Conservation (phyloP, 2,797 vertebrate species). For the Euphonia xanthogaster region DNA sequence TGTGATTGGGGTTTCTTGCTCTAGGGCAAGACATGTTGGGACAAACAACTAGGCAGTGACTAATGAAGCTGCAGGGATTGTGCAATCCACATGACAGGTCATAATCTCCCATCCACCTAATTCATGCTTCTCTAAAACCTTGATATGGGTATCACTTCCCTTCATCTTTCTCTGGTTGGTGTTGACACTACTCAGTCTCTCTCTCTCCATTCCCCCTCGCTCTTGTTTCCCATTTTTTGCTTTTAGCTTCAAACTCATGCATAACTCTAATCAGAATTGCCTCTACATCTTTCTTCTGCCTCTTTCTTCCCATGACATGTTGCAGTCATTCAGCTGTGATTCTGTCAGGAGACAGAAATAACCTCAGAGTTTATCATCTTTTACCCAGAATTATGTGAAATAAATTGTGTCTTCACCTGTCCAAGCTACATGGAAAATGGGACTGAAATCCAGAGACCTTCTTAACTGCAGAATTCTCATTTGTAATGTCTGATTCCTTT, state of each 20-base stretch:
- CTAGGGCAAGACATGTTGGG: background rate
- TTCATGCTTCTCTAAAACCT: background rate
- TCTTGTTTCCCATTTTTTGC: background rate
- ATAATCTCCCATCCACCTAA: background rate
- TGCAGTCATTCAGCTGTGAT: background rate
- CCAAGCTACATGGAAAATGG: background rate
- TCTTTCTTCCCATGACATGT: background rate
- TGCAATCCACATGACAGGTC: background rate
- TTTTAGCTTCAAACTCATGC: background rate
- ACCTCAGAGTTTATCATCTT: background rate
- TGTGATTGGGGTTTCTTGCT: background rate
- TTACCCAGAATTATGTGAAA: background rate
- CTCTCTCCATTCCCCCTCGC: background rate
- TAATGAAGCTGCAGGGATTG: background rate
- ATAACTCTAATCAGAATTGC: background rate
- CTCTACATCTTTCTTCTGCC: background rate
- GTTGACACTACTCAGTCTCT: background rate
- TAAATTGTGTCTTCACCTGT: background rate
- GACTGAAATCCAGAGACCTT: background rate
- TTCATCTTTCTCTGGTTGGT: background rate
- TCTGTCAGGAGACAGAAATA: background rate
- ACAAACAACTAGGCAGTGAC: background rate
- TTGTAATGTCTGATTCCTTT: background rate
- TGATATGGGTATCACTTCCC: background rate
- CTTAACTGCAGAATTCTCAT: background rate